These are phyloP conservation scores for Lonchura striata DNA, from an alignment of 2,113 vertebrate species.

Conservation along the genomic window DNA sequence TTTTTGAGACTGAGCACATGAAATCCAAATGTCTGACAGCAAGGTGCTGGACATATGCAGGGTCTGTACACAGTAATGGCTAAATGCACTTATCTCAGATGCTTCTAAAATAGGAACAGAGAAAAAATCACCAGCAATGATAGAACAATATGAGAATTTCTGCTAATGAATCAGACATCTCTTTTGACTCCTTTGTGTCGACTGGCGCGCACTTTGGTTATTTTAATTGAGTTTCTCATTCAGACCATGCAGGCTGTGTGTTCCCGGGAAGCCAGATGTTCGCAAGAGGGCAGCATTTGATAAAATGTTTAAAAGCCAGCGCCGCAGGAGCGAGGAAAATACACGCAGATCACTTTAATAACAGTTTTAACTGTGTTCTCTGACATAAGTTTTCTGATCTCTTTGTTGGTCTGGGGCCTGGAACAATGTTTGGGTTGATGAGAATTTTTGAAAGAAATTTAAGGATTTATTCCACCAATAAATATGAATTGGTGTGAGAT, in stretches of 20 bases:
- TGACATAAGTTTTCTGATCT: conserved; percentile 43
- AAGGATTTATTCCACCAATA: conserved; percentile 61
- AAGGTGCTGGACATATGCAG: background rate
- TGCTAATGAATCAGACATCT: background rate
- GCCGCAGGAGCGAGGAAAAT: background rate
- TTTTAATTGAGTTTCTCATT: background rate
- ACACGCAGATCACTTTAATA: conserved; percentile 23
- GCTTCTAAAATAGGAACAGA: background rate
- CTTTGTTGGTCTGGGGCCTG: conserved; percentile 54
- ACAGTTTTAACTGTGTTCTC: conserved; percentile 7
- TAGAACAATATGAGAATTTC: background rate
- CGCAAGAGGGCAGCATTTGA: conserved; percentile 85
- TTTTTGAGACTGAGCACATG: background rate
- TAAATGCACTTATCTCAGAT: background rate
- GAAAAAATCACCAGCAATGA: background rate
- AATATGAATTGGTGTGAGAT: conserved; percentile 58
- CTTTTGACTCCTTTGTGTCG: background rate
- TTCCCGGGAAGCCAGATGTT: background rate
- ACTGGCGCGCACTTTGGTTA: background rate
- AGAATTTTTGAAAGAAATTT: conserved; percentile 58
- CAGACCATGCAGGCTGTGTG: accelerated
- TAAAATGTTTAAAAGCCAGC: conserved; percentile 61
- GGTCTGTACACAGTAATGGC: background rate
- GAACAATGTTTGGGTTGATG: conserved; percentile 57
- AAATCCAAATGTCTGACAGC: background rate